These are phyloP conservation scores for Nowickia ferox DNA, from an alignment of 2,888 invertebrate species.

Conservation along the genomic window DNA sequence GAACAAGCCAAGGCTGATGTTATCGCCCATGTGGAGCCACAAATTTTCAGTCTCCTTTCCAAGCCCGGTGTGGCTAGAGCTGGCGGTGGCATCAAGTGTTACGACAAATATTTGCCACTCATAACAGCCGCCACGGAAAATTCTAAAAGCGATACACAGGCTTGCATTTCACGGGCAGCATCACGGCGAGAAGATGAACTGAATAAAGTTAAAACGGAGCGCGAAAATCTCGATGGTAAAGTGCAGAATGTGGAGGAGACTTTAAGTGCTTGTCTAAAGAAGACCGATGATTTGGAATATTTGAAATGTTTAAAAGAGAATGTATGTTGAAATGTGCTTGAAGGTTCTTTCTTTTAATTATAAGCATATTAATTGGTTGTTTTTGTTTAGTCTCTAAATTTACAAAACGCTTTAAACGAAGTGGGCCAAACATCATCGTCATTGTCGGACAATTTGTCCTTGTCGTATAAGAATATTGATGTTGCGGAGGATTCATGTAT, in stretches of 20 bases:
- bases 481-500: slow-evolving; percentile 62
- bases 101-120: slow-evolving; percentile 70
- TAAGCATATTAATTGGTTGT: not conserved
- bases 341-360: not conserved
- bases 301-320: slow-evolving; percentile 65
- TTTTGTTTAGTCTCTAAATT: slow-evolving; percentile 33
- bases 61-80: slow-evolving; percentile 43
- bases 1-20: slow-evolving; percentile 69
- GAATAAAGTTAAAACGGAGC: slow-evolving; percentile 56
- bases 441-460: slow-evolving; percentile 52
- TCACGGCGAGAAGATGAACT: slow-evolving; percentile 56
- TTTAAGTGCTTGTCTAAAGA: slow-evolving; percentile 54
- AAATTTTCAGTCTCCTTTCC: slow-evolving; percentile 44
- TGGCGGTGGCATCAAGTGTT: slow-evolving; percentile 72
- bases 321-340: slow-evolving; percentile 58
- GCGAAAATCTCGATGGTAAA: slow-evolving; percentile 48
- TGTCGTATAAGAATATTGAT: slow-evolving; percentile 56
- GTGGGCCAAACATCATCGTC: slow-evolving; percentile 41
- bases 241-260: slow-evolving; percentile 61
- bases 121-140: slow-evolving; percentile 64
- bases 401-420: slow-evolving; percentile 51
- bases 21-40: slow-evolving; percentile 62
- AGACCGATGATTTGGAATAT: slow-evolving; percentile 69
- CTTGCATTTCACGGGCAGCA: slow-evolving; percentile 54
- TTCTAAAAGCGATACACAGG: slow-evolving; percentile 65